Base-by-base conservation (phyloP, 1,140 invertebrate genomes). In the Drosophila trapezifrons region DNA sequence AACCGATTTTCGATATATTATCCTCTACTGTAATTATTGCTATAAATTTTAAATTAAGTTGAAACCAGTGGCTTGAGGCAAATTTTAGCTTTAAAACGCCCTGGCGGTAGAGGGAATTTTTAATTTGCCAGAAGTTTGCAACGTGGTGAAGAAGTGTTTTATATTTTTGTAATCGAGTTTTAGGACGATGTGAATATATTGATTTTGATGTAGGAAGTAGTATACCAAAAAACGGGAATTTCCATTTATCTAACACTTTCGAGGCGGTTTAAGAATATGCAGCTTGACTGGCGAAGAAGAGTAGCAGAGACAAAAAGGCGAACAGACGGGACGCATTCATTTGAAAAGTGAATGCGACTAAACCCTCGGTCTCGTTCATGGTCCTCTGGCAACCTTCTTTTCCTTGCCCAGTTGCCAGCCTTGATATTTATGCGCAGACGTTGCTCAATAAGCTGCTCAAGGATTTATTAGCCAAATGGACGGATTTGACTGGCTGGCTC, bases 381-480 rank as follows among this genome's bases (percentile, higher is more conserved):
- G 57, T 40, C 20, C 43, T 40, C 12, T 40, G 49, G 10, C 32
- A 18, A 20, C 45, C 52, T 42, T 5, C 43, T 46, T 27, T 13
- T 27, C 32, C 76, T 59, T 65, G 71, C 52, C 67, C 79, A 72
- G 76, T 73, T 82, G 72, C 67, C 76, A 76, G 65, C 71, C 78
- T 76, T 74, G 80, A 85, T 85, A 87, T 91, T 90, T 91, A 91
- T 91, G 76, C 77, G 81, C 82, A 89, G 89, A 91, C 89, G 79
- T 81, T 81, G 72, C 77, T 89, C 83, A 90, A 91, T 91, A 91
- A 91, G 90, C 90, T 91, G 81, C 86, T 90, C 82, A 90, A 90
- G 85, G 90, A 91, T 91, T 91, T 91, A 91, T 91, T 91, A 90
- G 90, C 78, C 77, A 85, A 91, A 91, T 91, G 85, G 80, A 81